Conservation (phyloP, 2,888 invertebrate genomes). For the Noctuana brunneofusca region DNA sequence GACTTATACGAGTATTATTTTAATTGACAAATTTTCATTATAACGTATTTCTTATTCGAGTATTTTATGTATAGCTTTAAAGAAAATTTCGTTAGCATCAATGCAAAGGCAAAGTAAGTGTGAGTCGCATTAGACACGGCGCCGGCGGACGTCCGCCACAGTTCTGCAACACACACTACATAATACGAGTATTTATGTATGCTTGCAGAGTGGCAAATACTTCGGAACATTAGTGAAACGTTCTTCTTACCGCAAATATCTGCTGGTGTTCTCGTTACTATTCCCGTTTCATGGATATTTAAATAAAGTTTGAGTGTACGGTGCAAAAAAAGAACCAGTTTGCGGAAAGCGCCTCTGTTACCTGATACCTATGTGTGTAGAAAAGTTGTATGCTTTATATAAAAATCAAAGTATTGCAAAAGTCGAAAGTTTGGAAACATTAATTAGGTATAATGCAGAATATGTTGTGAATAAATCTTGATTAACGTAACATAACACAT, state of each 20-base stretch:
- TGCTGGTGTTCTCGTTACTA: not conserved
- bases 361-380: no score
- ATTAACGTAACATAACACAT: no score
- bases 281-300: not conserved
- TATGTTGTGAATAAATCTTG: no score
- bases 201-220: conserved; percentile 55
- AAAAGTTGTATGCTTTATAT: no score
- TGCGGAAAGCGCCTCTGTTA: not conserved
- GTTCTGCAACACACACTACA: conserved; percentile 56
- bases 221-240: not conserved
- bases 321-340: not conserved
- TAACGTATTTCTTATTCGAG: not conserved
- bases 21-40: no score
- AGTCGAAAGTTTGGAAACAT: no score
- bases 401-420: no score
- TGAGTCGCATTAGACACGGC: conserved; percentile 72
- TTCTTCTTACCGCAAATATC: not conserved
- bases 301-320: not conserved
- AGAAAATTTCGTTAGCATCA: conserved; percentile 6
- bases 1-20: no score
- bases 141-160: conserved; percentile 71
- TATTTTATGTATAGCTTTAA: not conserved
- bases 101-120: conserved; percentile 59
- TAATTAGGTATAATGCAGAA: no score
- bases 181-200: no score